Conservation (phyloP, 2,113 vertebrate species). For the Rhadina sibilatrix region DNA sequence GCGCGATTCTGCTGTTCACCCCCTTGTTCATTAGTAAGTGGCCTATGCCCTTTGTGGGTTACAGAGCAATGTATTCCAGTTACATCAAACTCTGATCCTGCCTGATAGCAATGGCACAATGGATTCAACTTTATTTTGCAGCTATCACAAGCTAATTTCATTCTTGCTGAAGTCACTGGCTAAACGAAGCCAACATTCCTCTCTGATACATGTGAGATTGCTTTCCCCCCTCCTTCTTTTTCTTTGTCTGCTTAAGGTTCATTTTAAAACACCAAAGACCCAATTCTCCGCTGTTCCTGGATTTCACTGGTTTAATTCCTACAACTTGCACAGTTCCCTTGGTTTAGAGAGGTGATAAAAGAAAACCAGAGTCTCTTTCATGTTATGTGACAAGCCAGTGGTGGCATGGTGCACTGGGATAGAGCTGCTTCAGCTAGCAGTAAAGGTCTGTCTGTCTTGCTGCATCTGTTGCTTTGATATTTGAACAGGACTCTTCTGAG, state of each 20-base stretch:
- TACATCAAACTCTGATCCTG: background rate
- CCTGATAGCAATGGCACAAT: background rate
- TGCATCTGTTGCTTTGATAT: constrained; percentile 50
- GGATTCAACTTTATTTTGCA: background rate
- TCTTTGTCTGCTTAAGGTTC: background rate
- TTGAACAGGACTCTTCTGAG: constrained; percentile 51
- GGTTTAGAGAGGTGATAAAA: constrained; percentile 33
- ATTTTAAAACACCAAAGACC: background rate
- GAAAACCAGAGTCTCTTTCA: constrained; percentile 9
- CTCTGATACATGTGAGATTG: background rate
- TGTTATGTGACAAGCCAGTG: constrained; percentile 11
- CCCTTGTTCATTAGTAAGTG: background rate
- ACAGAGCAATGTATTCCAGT: background rate
- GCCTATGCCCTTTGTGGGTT: background rate
- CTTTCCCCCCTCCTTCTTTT: background rate
- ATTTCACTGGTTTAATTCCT: constrained; percentile 3
- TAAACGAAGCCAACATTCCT: constrained; percentile 27
- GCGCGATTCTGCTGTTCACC: background rate
- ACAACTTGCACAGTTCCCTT: background rate
- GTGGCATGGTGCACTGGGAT: background rate
- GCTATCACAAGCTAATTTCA: constrained; percentile 5
- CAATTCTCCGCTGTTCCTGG: background rate
- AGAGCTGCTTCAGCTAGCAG: constrained; percentile 1
- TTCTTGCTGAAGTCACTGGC: constrained; percentile 8
- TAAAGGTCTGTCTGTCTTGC: constrained; percentile 25